Percentiles rank a stretch among this genome's conserved stretches.
These are phyloP conservation scores for Apus apus DNA, from an alignment of 2,113 vertebrate genomes.

Conservation along the genomic window DNA sequence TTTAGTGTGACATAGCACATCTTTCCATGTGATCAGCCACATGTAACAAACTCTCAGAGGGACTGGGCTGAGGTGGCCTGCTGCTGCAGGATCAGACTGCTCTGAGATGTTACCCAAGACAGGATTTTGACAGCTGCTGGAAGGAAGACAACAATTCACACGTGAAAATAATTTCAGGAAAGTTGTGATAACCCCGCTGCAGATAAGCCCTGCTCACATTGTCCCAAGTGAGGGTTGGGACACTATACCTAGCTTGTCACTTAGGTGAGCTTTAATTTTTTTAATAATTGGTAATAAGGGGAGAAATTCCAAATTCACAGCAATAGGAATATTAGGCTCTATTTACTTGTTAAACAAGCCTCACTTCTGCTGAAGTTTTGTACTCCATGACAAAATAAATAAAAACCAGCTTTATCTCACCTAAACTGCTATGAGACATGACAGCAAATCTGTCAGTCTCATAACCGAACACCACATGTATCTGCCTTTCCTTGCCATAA, in stretches of 20 bases:
- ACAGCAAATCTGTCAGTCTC: conserved; percentile 62
- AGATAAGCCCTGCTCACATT: accelerated
- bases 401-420: conserved; percentile 31
- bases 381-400: conserved; percentile 5
- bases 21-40: accelerated
- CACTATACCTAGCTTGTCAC: background rate
- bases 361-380: conserved; percentile 1
- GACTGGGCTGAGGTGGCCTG: accelerated
- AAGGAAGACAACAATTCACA: background rate
- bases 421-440: conserved; percentile 39
- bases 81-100: background rate
- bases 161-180: background rate
- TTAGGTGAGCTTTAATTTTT: background rate
- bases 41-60: background rate
- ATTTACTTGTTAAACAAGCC: background rate
- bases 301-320: background rate
- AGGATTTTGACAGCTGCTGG: conserved; percentile 4
- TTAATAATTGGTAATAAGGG: background rate
- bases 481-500: conserved; percentile 51
- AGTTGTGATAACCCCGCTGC: background rate
- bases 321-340: background rate
- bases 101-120: background rate
- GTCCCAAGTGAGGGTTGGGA: background rate
- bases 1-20: background rate
- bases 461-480: conserved; percentile 44